Conservation (phyloP, 2,113 vertebrate species). For the Asarcornis scutulata region DNA sequence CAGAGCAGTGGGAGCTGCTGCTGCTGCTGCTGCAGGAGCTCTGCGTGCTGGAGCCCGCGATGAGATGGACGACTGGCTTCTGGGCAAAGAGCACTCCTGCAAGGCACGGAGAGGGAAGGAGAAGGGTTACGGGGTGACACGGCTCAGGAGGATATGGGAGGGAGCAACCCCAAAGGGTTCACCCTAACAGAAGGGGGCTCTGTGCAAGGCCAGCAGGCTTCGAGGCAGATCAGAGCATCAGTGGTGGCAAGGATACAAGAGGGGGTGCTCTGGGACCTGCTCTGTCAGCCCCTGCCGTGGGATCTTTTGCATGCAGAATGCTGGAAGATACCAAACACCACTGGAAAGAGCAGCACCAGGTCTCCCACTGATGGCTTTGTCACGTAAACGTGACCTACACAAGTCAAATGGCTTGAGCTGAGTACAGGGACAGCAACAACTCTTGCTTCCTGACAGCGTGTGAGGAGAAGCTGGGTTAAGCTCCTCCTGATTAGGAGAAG, state of each 20-base stretch:
- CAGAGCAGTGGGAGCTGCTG: slow-evolving; percentile 80
- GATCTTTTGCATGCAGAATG: background rate
- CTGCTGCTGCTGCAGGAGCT: slow-evolving; percentile 73
- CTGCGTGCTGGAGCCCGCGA: slow-evolving; percentile 77
- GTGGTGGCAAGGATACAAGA: background rate
- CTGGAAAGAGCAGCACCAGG: background rate
- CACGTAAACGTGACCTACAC: accelerated
- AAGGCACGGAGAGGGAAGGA: background rate
- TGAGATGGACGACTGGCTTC: slow-evolving; percentile 81
- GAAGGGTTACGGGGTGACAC: background rate
- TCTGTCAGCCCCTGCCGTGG: background rate
- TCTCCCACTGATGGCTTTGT: accelerated
- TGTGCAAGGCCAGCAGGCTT: background rate
- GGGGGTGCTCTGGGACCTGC: background rate
- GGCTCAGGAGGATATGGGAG: accelerated
- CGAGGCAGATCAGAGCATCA: background rate
- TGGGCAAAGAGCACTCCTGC: slow-evolving; percentile 84
- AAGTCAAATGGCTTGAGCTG: accelerated
- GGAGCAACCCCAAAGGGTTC: background rate
- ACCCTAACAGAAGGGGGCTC: background rate
- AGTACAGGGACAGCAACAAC: background rate
- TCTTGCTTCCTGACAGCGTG: accelerated
- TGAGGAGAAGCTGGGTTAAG: background rate
- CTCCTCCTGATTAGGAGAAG: background rate
- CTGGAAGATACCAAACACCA: background rate